Evolutionary conservation across 2,113 vertebrate genomes (phyloP).

Genomic region (Percopsis transmontana): DNA sequence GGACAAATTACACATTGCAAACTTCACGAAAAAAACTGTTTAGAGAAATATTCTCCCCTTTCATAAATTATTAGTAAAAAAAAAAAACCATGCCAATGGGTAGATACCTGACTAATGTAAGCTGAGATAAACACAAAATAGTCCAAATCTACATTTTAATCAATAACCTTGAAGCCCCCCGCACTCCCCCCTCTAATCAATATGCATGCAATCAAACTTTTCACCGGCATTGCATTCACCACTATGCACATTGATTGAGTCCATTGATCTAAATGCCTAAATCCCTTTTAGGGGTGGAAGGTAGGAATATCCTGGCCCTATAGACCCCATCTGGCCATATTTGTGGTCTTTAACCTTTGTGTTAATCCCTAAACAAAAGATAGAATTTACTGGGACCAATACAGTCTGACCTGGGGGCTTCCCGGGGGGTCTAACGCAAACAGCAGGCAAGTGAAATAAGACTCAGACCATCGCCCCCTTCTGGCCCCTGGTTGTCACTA

Average conservation of each 20-base stretch:
- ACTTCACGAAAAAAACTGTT: too few species aligned
- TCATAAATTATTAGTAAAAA: too few species aligned
- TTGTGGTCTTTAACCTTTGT: conserved; percentile 65
- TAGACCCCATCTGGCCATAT: conserved; percentile 68
- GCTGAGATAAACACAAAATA: conserved; percentile 21
- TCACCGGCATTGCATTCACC: conserved; percentile 61
- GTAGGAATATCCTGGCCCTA: conserved; percentile 62
- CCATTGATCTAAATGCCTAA: conserved; percentile 64
- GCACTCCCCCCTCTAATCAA: conserved; percentile 66
- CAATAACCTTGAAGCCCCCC: conserved; percentile 69
- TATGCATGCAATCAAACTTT: conserved; percentile 75
- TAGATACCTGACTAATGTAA: too few species aligned
- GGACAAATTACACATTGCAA: too few species aligned
- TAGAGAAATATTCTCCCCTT: too few species aligned
- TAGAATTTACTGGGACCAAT: conserved; percentile 59
- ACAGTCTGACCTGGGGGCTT: conserved; percentile 49
- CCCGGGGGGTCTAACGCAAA: conserved; percentile 8
- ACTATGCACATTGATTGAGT: conserved; percentile 59
- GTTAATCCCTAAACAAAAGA: conserved; percentile 71
- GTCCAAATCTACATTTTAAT: conserved; percentile 53
- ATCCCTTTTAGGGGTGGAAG: conserved; percentile 63
- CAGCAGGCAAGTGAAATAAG: conserved; percentile 21
- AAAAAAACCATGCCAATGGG: too few species aligned
- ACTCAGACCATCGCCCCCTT: conserved; percentile 23
- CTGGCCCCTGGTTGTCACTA: conserved; percentile 13